phyloP scores from a whole-genome alignment of 2,113 vertebrate species.

The Perca schrenkii region DNA sequence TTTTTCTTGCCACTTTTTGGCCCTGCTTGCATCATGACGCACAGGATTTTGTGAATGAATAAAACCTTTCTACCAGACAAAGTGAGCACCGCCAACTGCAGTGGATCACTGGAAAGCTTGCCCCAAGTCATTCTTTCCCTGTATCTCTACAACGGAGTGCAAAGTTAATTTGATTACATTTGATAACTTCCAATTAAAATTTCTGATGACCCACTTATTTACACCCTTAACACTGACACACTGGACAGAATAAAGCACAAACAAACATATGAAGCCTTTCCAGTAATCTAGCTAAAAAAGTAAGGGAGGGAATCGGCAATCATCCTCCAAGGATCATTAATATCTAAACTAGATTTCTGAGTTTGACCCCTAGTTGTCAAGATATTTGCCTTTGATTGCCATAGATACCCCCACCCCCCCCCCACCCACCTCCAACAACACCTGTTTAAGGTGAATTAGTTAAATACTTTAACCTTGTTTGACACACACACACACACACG shows the following conservation, averaged over 20 bases:
- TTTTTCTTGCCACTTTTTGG: constrained; percentile 32
- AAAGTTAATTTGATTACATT: too few relatives aligned
- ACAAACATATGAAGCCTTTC: background rate
- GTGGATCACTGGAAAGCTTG: background rate
- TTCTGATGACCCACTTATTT: too few relatives aligned
- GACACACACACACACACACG: background rate
- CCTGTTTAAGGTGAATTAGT: background rate
- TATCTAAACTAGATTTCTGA: background rate
- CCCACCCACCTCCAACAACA: background rate
- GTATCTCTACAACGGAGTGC: too few relatives aligned
- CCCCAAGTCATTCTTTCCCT: too few relatives aligned
- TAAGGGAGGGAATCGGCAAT: background rate
- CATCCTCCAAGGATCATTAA: background rate
- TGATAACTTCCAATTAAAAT: too few relatives aligned
- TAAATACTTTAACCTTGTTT: background rate
- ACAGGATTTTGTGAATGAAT: constrained; percentile 12
- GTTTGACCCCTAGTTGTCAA: background rate
- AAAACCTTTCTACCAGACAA: constrained; percentile 4
- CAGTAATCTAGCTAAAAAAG: background rate
- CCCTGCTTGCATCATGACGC: constrained; percentile 41
- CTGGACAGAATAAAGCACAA: background rate
- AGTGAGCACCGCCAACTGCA: background rate
- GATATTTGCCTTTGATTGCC: background rate
- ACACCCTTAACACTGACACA: too few relatives aligned
- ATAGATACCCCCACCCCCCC: too few relatives aligned